Evolutionary conservation across 1,140 invertebrate genomes (phyloP), one percentile per base, ranked within the genome.

Genomic region (Mercenaria mercenaria): DNA sequence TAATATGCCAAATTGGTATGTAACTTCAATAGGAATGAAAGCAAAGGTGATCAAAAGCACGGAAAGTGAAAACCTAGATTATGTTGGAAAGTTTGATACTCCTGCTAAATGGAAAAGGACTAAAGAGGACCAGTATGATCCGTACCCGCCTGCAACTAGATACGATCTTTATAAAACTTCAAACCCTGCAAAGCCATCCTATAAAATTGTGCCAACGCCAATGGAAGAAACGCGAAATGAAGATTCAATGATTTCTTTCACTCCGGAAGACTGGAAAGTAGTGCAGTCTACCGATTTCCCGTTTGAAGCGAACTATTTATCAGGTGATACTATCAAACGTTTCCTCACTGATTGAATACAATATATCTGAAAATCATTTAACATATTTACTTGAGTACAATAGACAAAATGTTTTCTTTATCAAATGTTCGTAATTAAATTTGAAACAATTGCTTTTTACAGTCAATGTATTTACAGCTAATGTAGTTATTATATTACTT

Each of bases 1-100:
- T 50, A 85, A 88, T 34, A 92, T 94, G 89, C 93, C 93, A 4
- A 93, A 93, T 50, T 93, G 91, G 91, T 93, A 91, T 43, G 90
- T 94, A 3, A 69, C 87, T 0, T 90, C 91, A 15, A 76, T 90
- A 1, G 92, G 91, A 11, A 90, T 93, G 77, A 90, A 59, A 0
- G 81, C 92, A 23, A 52, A 56, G 20, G 74, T 72, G 13, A 84
- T 94, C 29, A 41, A 50, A 4, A 90, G 81, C 86, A 92, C 93
- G 23, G 79, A 23, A 0, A 85, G 81, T 15, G 91, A 93, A 61
- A 77, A 39, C 13, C 29, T 94, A 29, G 47, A 59, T 4, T 94
- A 92, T 69, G 93, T 93, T 0, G 85, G 83, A 18, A 56, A 90
- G 23, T 94, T 93, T 59, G 83, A 76, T n/a, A 88, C 56, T 47